Base-by-base conservation (phyloP, 2,113 vertebrate genomes). In the Prinia subflava region DNA sequence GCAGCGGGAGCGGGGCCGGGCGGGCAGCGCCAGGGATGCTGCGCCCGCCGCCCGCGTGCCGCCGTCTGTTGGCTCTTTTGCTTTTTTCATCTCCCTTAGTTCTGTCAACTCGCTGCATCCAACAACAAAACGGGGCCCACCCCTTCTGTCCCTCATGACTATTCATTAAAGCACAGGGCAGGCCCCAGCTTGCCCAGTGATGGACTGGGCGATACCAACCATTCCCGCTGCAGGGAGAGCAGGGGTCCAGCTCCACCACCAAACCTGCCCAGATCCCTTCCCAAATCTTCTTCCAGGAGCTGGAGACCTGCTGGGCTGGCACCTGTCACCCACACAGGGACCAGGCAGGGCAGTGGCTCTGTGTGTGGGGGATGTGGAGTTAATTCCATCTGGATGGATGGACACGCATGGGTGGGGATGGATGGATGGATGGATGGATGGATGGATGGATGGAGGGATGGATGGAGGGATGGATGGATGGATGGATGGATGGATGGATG, bases 81-180 rank as follows among this genome's bases (percentile, higher is more conserved):
- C 97, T 84, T 95, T 97, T 95, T 96, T 97, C 97, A 96, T 95
- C 98, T 97, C 96, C 97, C 97, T 96, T 90, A 97, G 98, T 98
- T 98, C 98, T 98, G 98, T 98, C 98, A 98, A 98, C 98, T 96
- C 77, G 94, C 97, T 98, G 98, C 98, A 98, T 98, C 99, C 97
- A 99, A 99, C 99, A 99, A 99, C 99, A 99, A 98, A 98, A 97
- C 96, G 81, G 55, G 63, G 96, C 98, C 98, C 96, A 98, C 98
- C 98, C 98, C 96, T 95, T 97, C 96, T 91, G 94, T 97, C 97
- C 98, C 98, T 98, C 98, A 98, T 99, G 98, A 98, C 98, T 99
- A 98, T 99, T 99, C 98, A 99, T 99, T 98, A 98, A 97, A 92
- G 85, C 28, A 37, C 92, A 69, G 96, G 98, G 98, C 99, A 99